These are phyloP conservation scores for Tetragonula clypearis DNA, from an alignment of 1,140 invertebrate genomes.

Conservation along the genomic window DNA sequence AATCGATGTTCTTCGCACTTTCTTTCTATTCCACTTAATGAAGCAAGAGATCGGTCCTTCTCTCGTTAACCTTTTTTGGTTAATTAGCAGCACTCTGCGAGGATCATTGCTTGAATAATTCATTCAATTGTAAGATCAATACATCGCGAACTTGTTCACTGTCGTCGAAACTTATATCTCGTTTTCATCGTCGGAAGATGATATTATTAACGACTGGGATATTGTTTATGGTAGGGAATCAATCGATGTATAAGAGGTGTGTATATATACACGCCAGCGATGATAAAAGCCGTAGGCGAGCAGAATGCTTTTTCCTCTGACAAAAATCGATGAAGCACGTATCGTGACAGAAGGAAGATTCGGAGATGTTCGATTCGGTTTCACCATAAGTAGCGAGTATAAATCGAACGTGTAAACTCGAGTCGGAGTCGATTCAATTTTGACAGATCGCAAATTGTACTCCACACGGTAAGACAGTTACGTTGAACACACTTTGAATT, in stretches of 20 bases:
- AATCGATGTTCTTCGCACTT: not conserved
- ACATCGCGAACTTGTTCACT: constrained; percentile 1
- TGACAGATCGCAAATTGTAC: constrained; percentile 28
- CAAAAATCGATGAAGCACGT: constrained; percentile 28
- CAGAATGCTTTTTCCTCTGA: constrained; percentile 10
- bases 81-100: constrained; percentile 14
- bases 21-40: not conserved
- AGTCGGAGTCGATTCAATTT: not conserved
- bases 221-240: constrained; percentile 40
- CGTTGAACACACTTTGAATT: not conserved
- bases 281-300: not conserved
- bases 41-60: not conserved
- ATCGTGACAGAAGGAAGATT: not conserved
- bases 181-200: not conserved
- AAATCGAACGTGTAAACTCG: too few relatives aligned
- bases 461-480: not conserved
- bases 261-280: not conserved
- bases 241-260: constrained; percentile 11
- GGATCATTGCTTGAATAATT: constrained; percentile 30
- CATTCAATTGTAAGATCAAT: constrained; percentile 9
- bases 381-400: not conserved
- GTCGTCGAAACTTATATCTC: constrained; percentile 1
- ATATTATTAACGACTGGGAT: constrained; percentile 9
- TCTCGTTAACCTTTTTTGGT: not conserved
- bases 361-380: not conserved